A percentile compares a stretch with the other conserved stretches of the same genome.
These are phyloP conservation scores for Platyscapa corneri DNA, from an alignment of 1,140 invertebrate genomes.

Conservation along the genomic window DNA sequence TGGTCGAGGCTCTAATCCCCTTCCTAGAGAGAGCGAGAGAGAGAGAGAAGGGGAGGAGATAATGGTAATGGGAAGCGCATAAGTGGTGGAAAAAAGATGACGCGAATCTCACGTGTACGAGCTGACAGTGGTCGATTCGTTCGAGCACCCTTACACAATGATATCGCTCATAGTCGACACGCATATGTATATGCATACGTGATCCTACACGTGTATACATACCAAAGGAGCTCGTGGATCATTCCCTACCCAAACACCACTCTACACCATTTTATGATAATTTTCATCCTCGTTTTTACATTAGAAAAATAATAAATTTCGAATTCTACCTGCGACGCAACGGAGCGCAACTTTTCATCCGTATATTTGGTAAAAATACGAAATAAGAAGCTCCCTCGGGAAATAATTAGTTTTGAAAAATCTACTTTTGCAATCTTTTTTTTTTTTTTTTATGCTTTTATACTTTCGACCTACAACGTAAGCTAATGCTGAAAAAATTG, in stretches of 20 bases:
- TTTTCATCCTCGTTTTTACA: background rate
- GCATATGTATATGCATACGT: background rate
- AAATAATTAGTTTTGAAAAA: too few relatives aligned
- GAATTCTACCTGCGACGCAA: background rate
- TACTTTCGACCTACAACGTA: too few relatives aligned
- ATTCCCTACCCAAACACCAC: background rate
- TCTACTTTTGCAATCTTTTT: too few relatives aligned
- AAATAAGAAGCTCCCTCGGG: too few relatives aligned
- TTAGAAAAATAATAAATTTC: background rate
- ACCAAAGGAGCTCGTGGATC: background rate
- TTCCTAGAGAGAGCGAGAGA: background rate
- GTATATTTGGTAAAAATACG: too few relatives aligned
- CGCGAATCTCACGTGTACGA: constrained; percentile 1
- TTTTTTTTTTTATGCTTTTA: too few relatives aligned
- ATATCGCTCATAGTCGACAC: constrained; percentile 1
- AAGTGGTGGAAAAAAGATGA: constrained; percentile 16
- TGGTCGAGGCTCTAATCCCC: background rate
- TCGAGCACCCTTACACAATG: constrained; percentile 35
- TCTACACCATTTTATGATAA: background rate
- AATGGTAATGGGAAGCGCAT: background rate
- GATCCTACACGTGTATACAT: background rate
- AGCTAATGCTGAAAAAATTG: too few relatives aligned
- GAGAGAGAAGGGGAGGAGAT: background rate
- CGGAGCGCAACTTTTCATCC: too few relatives aligned
- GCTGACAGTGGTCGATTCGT: constrained; percentile 11